These are phyloP conservation scores for Xylota segnis DNA, from an alignment of 2,888 invertebrate species.

Conservation along the genomic window DNA sequence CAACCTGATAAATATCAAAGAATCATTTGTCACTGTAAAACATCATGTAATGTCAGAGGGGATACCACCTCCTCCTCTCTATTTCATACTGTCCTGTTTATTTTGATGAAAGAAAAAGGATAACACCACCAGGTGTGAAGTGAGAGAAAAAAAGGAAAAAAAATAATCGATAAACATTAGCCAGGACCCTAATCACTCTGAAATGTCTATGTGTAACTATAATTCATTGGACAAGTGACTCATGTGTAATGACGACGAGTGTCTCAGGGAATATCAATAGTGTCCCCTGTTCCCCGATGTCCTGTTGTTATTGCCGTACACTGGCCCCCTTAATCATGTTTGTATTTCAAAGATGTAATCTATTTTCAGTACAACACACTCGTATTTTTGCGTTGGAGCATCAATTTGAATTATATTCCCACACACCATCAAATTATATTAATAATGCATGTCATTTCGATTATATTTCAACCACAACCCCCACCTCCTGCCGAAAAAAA, in stretches of 20 bases:
- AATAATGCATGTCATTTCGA: conserved; percentile 68
- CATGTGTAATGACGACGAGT: conserved; percentile 27
- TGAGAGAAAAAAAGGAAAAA: no score
- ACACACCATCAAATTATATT: conserved; percentile 49
- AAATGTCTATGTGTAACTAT: conserved; percentile 8
- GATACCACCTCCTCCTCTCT: neutral
- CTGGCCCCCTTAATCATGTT: conserved; percentile 17
- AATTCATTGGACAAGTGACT: conserved; percentile 33
- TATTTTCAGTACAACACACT: neutral
- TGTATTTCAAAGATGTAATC: conserved; percentile 30
- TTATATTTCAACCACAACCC: conserved; percentile 16
- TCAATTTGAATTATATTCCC: conserved; percentile 56
- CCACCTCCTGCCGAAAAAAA: no score
- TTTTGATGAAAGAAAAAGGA: conserved; percentile 46
- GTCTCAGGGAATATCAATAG: neutral
- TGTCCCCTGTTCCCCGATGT: neutral
- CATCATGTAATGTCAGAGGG: conserved; percentile 58
- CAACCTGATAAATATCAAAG: conserved; percentile 70
- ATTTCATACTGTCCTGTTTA: conserved; percentile 6
- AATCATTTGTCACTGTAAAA: conserved; percentile 74
- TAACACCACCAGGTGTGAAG: conserved; percentile 56
- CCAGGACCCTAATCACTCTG: conserved; percentile 45
- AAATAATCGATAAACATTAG: conserved; percentile 59
- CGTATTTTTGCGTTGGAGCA: conserved; percentile 6
- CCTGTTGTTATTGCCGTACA: conserved; percentile 2